These are phyloP conservation scores for Recurvirostra avosetta DNA, from an alignment of 2,113 vertebrate species.

Conservation along the genomic window DNA sequence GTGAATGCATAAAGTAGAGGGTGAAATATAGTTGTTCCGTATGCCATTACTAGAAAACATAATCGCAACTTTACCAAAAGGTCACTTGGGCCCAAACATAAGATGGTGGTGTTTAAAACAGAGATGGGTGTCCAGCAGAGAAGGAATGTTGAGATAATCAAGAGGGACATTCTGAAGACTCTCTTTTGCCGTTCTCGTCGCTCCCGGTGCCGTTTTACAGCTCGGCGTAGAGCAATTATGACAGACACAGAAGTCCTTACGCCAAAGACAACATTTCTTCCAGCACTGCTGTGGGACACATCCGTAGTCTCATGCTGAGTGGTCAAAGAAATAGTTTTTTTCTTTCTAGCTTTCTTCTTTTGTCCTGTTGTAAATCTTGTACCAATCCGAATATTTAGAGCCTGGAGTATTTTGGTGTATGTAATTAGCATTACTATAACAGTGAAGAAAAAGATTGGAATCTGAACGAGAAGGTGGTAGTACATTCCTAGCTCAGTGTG, in stretches of 20 bases:
- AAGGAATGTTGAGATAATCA: slow-evolving; percentile 97
- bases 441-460: slow-evolving; percentile 97
- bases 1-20: slow-evolving; percentile 97
- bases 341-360: slow-evolving; percentile 93
- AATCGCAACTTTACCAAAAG: slow-evolving; percentile 91
- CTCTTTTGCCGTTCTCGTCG: slow-evolving; percentile 93
- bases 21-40: slow-evolving; percentile 97
- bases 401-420: slow-evolving; percentile 97
- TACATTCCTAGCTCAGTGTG: slow-evolving; percentile 93
- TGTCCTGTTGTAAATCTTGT: slow-evolving; percentile 90
- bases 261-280: slow-evolving; percentile 86
- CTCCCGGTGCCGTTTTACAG: slow-evolving; percentile 94
- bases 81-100: slow-evolving; percentile 91
- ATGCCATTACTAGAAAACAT: slow-evolving; percentile 98
- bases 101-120: slow-evolving; percentile 94
- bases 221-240: slow-evolving; percentile 93
- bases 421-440: slow-evolving; percentile 96
- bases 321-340: slow-evolving; percentile 92
- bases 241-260: slow-evolving; percentile 97
- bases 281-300: slow-evolving; percentile 82
- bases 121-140: slow-evolving; percentile 99
- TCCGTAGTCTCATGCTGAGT: slow-evolving; percentile 87
- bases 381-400: slow-evolving; percentile 96
- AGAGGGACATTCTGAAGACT: slow-evolving; percentile 95
- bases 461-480: slow-evolving; percentile 96